These are phyloP conservation scores for Zosterops hypoxanthus DNA, from an alignment of 2,113 vertebrate species.

Conservation along the genomic window DNA sequence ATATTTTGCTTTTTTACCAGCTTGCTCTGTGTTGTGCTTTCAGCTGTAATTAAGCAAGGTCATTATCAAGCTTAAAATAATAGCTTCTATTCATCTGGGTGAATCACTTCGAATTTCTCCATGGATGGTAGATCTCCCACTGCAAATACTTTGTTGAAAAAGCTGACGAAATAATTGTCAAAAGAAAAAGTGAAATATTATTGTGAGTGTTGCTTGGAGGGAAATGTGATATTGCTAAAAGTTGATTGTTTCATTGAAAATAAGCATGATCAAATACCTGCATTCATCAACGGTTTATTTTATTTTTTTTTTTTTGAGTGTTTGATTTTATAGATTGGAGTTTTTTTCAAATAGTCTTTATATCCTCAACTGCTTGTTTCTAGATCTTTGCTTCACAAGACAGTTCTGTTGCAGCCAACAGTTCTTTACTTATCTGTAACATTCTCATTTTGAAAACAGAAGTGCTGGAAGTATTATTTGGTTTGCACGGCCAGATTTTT, in stretches of 20 bases:
- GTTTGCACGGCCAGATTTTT: not conserved
- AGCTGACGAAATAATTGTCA: not conserved
- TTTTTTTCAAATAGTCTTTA: not conserved
- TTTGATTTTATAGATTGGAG: not conserved
- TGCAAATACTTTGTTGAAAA: slow-evolving; percentile 4
- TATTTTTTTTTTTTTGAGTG: fast-evolving
- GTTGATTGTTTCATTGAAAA: not conserved
- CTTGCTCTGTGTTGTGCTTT: slow-evolving; percentile 29
- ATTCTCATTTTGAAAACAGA: not conserved
- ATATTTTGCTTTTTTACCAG: slow-evolving; percentile 47
- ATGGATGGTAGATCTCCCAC: not conserved
- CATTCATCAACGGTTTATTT: not conserved
- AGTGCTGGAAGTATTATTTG: not conserved
- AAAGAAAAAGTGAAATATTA: not conserved
- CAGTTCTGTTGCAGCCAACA: not conserved
- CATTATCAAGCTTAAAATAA: slow-evolving; percentile 27
- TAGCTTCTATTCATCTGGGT: slow-evolving; percentile 14
- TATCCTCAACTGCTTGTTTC: not conserved
- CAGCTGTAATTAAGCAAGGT: slow-evolving; percentile 60
- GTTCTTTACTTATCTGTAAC: not conserved
- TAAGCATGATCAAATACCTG: not conserved
- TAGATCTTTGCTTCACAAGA: not conserved
- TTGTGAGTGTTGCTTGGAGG: not conserved
- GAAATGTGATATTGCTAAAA: not conserved
- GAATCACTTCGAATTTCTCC: slow-evolving; percentile 9